These are phyloP conservation scores for Neostethus bicornis DNA, from an alignment of 2,797 vertebrate species.

Conservation along the genomic window DNA sequence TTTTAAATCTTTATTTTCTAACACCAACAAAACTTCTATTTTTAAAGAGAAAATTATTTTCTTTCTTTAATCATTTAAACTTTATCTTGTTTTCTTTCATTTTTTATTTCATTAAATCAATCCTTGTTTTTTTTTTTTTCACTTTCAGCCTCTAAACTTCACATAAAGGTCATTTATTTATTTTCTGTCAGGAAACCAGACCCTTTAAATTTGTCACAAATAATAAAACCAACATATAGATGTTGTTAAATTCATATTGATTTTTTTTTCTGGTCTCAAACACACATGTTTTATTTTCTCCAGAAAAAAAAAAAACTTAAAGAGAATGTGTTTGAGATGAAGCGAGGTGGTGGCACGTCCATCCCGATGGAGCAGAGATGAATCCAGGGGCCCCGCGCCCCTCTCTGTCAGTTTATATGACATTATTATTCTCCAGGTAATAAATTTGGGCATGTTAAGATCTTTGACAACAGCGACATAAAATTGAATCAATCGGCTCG, in stretches of 20 bases:
- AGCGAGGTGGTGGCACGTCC: constrained; percentile 44
- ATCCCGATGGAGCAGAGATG: constrained; percentile 50
- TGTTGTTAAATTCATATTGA: constrained; percentile 75
- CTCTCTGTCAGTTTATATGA: constrained; percentile 82
- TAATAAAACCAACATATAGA: constrained; percentile 63
- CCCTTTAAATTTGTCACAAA: constrained; percentile 61
- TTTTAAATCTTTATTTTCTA: no score
- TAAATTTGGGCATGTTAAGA: constrained; percentile 87
- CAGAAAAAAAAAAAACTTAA: constrained; percentile 21
- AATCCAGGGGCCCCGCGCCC: constrained; percentile 52
- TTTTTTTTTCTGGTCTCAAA: constrained; percentile 71
- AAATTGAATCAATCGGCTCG: constrained; percentile 83
- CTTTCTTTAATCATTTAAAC: no score
- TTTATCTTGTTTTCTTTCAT: no score
- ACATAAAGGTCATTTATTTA: constrained; percentile 8
- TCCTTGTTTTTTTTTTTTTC: background rate
- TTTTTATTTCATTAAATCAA: background rate
- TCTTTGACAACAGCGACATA: constrained; percentile 83
- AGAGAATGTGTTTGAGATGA: constrained; percentile 56
- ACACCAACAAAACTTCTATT: no score
- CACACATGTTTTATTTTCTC: constrained; percentile 77
- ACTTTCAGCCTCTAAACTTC: background rate
- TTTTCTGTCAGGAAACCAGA: constrained; percentile 24
- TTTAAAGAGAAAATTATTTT: no score
- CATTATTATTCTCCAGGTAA: constrained; percentile 84